A percentile compares a stretch with the other conserved stretches of the same genome.
phyloP scores from a whole-genome alignment of 2,888 invertebrate species.

The Pammene aurita region DNA sequence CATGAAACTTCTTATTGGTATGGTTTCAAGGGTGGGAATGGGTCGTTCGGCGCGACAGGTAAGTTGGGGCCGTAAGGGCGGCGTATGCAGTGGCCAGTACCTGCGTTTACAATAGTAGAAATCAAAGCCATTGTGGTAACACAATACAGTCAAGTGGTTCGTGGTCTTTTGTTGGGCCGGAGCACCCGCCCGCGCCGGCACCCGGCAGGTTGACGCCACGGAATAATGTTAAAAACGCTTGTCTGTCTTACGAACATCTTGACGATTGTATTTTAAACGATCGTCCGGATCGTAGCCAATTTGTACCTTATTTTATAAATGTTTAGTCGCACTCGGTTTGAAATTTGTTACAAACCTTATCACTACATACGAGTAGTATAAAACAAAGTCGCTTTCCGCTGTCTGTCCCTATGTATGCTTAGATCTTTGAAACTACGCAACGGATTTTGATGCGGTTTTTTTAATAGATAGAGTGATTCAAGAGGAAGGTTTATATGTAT shows the following conservation, averaged over 20 bases:
- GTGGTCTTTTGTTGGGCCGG: slow-evolving; percentile 54
- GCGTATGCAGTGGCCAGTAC: slow-evolving; percentile 55
- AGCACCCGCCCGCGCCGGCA: slow-evolving; percentile 35
- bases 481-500: too few relatives aligned
- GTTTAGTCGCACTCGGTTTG: not conserved
- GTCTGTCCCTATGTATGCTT: too few relatives aligned
- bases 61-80: slow-evolving; percentile 36
- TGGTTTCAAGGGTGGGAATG: not conserved
- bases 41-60: not conserved
- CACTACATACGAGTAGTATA: too few relatives aligned
- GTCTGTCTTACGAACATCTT: slow-evolving; percentile 13
- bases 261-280: not conserved
- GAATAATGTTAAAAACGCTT: slow-evolving; percentile 13
- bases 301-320: not conserved
- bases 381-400: too few relatives aligned
- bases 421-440: too few relatives aligned
- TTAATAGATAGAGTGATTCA: too few relatives aligned
- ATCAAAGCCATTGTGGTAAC: slow-evolving; percentile 66
- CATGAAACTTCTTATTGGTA: not conserved
- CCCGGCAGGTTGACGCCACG: slow-evolving; percentile 42
- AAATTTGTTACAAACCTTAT: too few relatives aligned
- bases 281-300: not conserved
- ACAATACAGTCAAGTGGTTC: slow-evolving; percentile 72
- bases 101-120: slow-evolving; percentile 65
- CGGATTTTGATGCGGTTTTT: too few relatives aligned